These are phyloP conservation scores for Glomeris maerens DNA, from an alignment of 1,140 invertebrate genomes.

Conservation along the genomic window DNA sequence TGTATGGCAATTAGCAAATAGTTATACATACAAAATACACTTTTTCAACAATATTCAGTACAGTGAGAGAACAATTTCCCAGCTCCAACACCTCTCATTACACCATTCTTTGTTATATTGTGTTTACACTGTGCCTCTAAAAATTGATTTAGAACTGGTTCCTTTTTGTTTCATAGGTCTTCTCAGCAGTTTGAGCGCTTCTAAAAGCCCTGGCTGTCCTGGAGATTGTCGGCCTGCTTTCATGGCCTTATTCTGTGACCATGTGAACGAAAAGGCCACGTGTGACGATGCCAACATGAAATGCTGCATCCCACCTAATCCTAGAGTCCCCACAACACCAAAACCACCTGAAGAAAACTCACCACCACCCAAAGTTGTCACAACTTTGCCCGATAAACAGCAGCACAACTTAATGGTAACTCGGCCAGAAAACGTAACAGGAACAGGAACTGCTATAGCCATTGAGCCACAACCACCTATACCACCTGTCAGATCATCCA, in stretches of 20 bases:
- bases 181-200: no score
- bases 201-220: conserved; percentile 64
- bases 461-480: conserved; percentile 12
- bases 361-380: not conserved
- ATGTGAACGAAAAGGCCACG: conserved; percentile 4
- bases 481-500: conserved; percentile 8
- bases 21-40: no score
- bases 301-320: conserved; percentile 22
- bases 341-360: not conserved
- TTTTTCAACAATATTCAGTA: no score
- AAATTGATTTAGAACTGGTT: no score
- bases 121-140: no score
- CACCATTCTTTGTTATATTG: no score
- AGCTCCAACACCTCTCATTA: no score
- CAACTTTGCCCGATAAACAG: not conserved
- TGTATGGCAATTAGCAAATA: no score
- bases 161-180: no score
- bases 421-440: not conserved
- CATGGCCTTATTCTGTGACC: conserved; percentile 5
- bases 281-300: conserved; percentile 58
- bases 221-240: conserved; percentile 63
- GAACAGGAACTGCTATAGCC: not conserved
- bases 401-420: not conserved
- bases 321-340: not conserved
- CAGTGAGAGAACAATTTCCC: no score